Conservation (phyloP, 2,797 vertebrate genomes). For the Orestias chungarensis region DNA sequence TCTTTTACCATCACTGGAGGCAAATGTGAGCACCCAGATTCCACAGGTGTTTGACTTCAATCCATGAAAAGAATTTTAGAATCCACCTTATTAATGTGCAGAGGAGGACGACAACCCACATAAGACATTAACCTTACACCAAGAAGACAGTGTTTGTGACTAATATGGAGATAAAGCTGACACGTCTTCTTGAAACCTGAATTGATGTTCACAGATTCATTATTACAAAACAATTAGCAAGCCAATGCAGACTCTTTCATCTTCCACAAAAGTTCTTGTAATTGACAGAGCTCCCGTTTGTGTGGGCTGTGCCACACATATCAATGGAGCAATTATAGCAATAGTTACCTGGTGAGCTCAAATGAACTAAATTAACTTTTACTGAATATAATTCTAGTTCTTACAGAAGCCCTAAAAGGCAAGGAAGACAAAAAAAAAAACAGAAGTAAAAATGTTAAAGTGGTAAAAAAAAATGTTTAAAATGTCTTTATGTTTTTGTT, state of each 20-base stretch:
- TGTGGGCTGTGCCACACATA: constrained; percentile 64
- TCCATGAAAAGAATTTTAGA: constrained; percentile 36
- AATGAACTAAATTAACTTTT: constrained; percentile 73
- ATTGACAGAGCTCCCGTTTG: constrained; percentile 56
- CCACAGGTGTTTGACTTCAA: constrained; percentile 63
- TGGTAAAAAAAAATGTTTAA: too few species aligned
- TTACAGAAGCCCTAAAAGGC: too few species aligned
- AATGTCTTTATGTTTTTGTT: too few species aligned
- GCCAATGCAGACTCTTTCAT: constrained; percentile 58
- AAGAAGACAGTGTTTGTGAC: constrained; percentile 44
- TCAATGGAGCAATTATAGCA: constrained; percentile 74
- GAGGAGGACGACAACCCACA: constrained; percentile 59
- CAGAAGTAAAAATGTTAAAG: too few species aligned
- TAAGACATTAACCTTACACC: constrained; percentile 65
- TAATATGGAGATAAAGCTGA: constrained; percentile 31
- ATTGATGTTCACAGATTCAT: constrained; percentile 60
- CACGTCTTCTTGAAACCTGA: constrained; percentile 63
- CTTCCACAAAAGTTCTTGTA: constrained; percentile 68
- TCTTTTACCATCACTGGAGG: constrained; percentile 35
- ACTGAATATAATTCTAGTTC: constrained; percentile 70
- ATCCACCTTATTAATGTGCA: constrained; percentile 47
- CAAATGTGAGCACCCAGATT: constrained; percentile 35
- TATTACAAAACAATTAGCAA: constrained; percentile 65
- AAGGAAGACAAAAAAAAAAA: too few species aligned
- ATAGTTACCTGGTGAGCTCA: constrained; percentile 74